Evolutionary conservation across 2,888 invertebrate genomes (phyloP), one percentile per base, ranked within the genome.

Genomic region (Drosophila prolongata): DNA sequence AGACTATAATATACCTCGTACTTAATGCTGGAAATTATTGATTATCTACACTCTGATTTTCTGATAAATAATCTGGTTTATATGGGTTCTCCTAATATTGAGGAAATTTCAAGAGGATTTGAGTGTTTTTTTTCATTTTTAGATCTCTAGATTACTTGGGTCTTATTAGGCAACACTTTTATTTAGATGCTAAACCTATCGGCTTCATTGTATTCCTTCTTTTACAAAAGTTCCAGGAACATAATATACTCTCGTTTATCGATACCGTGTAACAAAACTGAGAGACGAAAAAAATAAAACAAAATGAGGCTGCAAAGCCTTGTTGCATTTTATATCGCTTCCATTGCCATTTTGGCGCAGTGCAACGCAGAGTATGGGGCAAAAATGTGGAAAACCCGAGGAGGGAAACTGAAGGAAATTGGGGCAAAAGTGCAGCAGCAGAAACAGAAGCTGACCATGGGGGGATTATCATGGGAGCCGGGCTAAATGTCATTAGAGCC

Each of bases 261-360:
- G 14, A 19, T 59, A 59, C 58, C 58, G 11, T 34, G 30, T 13
- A 42, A 5, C 19, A 11, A 10, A 8, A 34, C 30, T 8, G 13
- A 13, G 52, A 19, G 58, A 4, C 44, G 30, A 30, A 58, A 46
- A 43, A 65, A 67, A 72, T 43, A 49, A 55, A 40, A 27, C 43
- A 37, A 74, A 70, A 75, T 74, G 71, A 70, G 75, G 66, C 75
- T 65, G 75, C 71, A 75, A 49, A 69, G 53, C 43, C 71, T 72
- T 69, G 70, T 58, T 64, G 56, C 56, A 66, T 69, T 61, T 57
- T 54, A 57, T 70, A 58, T 56, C 44, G 59, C 65, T 52, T 47
- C 46, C 72, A 68, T 68, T 84, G 81, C 78, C 67, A 43, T 75
- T 80, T 77, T 71, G 75, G 74, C 74, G 73, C 73, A 73, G 57